Percentiles rank a stretch among this genome's conserved stretches.
phyloP scores from a whole-genome alignment of 1,140 invertebrate genomes.

The Neodiprion fabricii region DNA sequence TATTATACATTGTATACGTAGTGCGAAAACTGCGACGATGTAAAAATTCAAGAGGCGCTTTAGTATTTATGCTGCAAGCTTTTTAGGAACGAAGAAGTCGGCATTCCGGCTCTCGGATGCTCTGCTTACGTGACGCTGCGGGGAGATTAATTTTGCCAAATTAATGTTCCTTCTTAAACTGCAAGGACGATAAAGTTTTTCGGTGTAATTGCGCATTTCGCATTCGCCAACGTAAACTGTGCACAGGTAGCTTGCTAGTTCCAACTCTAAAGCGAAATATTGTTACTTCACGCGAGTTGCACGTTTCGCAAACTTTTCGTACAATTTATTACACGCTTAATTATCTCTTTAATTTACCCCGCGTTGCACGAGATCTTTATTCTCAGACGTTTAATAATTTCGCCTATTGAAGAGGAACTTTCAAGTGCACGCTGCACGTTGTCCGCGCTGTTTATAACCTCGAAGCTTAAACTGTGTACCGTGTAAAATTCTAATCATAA shows the following conservation, averaged over 20 bases:
- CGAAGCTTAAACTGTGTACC: too few relatives aligned
- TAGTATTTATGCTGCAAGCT: not conserved
- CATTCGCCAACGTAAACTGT: not conserved
- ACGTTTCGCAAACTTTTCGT: too few relatives aligned
- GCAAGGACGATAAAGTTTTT: slow-evolving; percentile 33
- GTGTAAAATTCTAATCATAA: too few relatives aligned
- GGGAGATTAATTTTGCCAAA: slow-evolving; percentile 42
- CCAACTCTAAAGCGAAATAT: not conserved
- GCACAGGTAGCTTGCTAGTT: not conserved
- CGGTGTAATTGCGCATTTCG: slow-evolving; percentile 35
- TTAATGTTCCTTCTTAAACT: slow-evolving; percentile 46
- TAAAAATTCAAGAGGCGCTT: not conserved
- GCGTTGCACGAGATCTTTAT: too few relatives aligned
- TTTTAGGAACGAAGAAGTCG: not conserved
- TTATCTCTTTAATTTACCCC: too few relatives aligned
- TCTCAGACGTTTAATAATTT: too few relatives aligned
- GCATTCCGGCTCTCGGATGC: not conserved
- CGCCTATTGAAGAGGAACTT: too few relatives aligned
- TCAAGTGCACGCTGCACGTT: too few relatives aligned
- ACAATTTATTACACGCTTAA: too few relatives aligned
- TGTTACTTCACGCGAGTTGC: not conserved
- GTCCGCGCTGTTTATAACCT: too few relatives aligned
- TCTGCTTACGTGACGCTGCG: slow-evolving; percentile 32
- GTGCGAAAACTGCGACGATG: too few relatives aligned
- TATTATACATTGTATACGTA: too few relatives aligned